Evolutionary conservation across 1,140 invertebrate species (phyloP).

Genomic region (Apolygus lucorum): DNA sequence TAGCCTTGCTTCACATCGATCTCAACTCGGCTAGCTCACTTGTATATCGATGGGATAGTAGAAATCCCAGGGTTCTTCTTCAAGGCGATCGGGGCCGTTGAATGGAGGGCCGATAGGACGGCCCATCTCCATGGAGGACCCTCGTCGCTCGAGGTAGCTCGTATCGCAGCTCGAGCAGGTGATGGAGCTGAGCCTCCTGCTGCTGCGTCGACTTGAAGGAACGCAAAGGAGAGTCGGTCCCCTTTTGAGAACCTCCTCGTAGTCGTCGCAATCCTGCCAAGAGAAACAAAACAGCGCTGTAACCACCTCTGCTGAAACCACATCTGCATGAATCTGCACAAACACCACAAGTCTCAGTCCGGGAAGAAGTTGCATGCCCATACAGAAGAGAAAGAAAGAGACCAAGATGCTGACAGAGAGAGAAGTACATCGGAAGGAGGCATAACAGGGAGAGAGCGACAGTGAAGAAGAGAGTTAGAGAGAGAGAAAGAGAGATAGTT

Average conservation of each 20-base stretch:
- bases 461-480: too few species aligned
- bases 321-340: too few species aligned
- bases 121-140: constrained; percentile 62
- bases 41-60: constrained; percentile 66
- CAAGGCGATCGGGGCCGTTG: constrained; percentile 27
- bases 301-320: too few species aligned
- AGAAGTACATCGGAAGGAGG: too few species aligned
- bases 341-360: too few species aligned
- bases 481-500: too few species aligned
- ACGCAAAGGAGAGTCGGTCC: constrained; percentile 37
- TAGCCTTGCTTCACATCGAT: too few species aligned
- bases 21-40: too few species aligned
- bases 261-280: constrained; percentile 40
- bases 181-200: constrained; percentile 62
- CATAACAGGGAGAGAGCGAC: too few species aligned
- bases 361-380: too few species aligned
- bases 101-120: constrained; percentile 47
- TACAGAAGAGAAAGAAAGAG: too few species aligned
- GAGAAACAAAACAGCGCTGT: constrained; percentile 33
- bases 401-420: too few species aligned
- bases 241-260: constrained; percentile 38
- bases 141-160: constrained; percentile 66
- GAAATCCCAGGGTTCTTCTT: constrained; percentile 48
- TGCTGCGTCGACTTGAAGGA: constrained; percentile 38
- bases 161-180: constrained; percentile 72